These are phyloP conservation scores for Phylloscopus trochilus DNA, from an alignment of 2,113 vertebrate species.

Conservation along the genomic window DNA sequence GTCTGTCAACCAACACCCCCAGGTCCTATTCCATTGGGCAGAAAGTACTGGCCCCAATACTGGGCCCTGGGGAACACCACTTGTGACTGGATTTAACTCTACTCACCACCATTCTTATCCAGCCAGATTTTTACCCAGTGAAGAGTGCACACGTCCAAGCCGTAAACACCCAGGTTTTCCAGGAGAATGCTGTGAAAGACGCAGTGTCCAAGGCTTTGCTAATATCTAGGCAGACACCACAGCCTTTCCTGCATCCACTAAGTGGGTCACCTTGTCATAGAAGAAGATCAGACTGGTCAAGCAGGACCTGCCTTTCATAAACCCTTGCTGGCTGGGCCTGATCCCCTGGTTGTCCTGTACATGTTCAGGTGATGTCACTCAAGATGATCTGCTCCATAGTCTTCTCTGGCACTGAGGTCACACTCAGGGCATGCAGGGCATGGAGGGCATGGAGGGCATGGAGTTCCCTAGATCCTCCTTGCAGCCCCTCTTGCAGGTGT, in stretches of 20 bases:
- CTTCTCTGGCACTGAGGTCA: background rate
- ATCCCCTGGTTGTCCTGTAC: background rate
- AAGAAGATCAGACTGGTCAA: background rate
- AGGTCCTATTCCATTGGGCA: background rate
- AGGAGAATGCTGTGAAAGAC: background rate
- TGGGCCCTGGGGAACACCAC: background rate
- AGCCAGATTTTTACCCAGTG: background rate
- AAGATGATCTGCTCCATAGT: background rate
- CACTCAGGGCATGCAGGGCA: rapidly evolving
- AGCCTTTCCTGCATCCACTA: background rate
- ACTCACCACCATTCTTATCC: background rate
- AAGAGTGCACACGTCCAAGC: background rate
- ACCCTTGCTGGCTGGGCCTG: background rate
- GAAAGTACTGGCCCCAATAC: background rate
- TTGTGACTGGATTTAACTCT: background rate
- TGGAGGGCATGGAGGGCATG: rapidly evolving
- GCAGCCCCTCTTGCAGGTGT: background rate
- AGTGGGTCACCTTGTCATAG: background rate
- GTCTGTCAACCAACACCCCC: background rate
- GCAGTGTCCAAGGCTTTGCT: background rate
- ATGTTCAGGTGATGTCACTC: background rate
- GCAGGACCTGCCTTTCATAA: background rate
- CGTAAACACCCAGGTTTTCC: background rate
- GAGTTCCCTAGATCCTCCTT: background rate
- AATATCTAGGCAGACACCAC: background rate